These are phyloP conservation scores for Alouatta palliata DNA, from an alignment of 2,113 vertebrate genomes.

Conservation along the genomic window DNA sequence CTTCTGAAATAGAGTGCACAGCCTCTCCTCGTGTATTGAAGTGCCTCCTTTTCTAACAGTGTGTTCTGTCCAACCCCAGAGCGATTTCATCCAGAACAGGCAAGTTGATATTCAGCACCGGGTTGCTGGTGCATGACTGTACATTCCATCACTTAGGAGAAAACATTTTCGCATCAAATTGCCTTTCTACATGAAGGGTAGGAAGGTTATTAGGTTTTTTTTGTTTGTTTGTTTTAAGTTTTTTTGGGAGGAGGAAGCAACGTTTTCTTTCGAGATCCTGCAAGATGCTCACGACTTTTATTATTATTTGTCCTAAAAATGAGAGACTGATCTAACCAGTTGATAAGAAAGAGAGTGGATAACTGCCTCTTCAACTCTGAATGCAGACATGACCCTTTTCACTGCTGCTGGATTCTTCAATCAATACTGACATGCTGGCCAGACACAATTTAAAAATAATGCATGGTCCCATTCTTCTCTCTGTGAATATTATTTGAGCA, in stretches of 20 bases:
- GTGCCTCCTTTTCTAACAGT: conserved; percentile 54
- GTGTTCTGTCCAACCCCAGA: conserved; percentile 60
- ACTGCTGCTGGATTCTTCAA: conserved; percentile 23
- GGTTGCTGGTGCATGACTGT: conserved; percentile 60
- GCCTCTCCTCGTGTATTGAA: conserved; percentile 63
- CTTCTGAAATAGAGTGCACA: conserved; percentile 76
- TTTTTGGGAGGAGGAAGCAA: neutral
- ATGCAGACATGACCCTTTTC: conserved; percentile 34
- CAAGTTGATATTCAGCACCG: conserved; percentile 63
- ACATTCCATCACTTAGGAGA: conserved; percentile 71
- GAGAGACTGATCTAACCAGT: conserved; percentile 20
- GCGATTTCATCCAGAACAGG: conserved; percentile 53
- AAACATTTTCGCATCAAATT: conserved; percentile 76
- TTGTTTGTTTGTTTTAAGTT: neutral
- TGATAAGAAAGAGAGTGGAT: conserved; percentile 44
- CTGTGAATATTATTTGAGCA: neutral
- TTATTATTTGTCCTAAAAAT: conserved; percentile 56
- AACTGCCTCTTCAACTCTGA: conserved; percentile 38
- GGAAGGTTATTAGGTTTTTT: conserved; percentile 55
- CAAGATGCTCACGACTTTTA: conserved; percentile 16
- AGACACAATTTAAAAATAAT: conserved; percentile 50
- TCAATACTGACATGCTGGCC: conserved; percentile 37
- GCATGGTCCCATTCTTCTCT: neutral
- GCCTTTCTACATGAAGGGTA: conserved; percentile 61
- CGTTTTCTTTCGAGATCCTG: conserved; percentile 9